These are phyloP conservation scores for Peromyscus polionotus DNA, from an alignment of 2,113 vertebrate genomes.

Conservation along the genomic window DNA sequence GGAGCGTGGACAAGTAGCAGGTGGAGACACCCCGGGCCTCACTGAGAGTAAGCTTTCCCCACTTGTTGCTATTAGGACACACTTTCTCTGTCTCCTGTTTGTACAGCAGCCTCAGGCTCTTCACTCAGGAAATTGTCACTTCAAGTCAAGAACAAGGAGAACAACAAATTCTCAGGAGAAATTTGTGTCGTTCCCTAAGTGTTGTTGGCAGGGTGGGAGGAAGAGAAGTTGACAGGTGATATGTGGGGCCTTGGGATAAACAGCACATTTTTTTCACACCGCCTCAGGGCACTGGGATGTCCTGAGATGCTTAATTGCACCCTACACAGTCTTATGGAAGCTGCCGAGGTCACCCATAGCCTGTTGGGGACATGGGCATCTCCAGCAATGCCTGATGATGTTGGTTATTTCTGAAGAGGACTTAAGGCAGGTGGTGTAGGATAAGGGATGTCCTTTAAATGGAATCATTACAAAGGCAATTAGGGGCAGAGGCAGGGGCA, in stretches of 20 bases:
- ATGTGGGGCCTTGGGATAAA: slow-evolving; percentile 54
- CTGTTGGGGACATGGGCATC: not conserved
- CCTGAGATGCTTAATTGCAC: not conserved
- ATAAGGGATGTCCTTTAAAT: not conserved
- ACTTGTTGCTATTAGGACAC: not conserved
- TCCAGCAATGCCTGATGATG: not conserved
- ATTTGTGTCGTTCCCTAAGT: slow-evolving; percentile 64
- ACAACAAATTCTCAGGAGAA: slow-evolving; percentile 71
- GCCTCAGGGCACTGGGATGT: not conserved
- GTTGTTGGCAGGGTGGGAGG: slow-evolving; percentile 67
- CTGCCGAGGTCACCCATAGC: not conserved
- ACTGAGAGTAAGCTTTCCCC: not conserved
- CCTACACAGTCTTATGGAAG: not conserved
- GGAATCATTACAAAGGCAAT: slow-evolving; percentile 38
- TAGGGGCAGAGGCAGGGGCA: not conserved
- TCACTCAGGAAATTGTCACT: slow-evolving; percentile 73
- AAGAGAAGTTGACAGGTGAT: slow-evolving; percentile 60
- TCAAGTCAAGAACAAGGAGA: slow-evolving; percentile 68
- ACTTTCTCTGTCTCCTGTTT: slow-evolving; percentile 3
- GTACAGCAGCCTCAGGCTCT: not conserved
- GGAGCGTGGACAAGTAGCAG: not conserved
- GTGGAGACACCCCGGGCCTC: not conserved
- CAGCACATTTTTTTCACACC: not conserved
- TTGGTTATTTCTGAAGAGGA: slow-evolving; percentile 49
- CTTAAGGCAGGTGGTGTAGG: not conserved